Evolutionary conservation across 30 jellyfish, hydroid and myxozoan species (phyloP), one percentile per base, ranked within the genome.

Genomic region (Cassiopea andromeda): DNA sequence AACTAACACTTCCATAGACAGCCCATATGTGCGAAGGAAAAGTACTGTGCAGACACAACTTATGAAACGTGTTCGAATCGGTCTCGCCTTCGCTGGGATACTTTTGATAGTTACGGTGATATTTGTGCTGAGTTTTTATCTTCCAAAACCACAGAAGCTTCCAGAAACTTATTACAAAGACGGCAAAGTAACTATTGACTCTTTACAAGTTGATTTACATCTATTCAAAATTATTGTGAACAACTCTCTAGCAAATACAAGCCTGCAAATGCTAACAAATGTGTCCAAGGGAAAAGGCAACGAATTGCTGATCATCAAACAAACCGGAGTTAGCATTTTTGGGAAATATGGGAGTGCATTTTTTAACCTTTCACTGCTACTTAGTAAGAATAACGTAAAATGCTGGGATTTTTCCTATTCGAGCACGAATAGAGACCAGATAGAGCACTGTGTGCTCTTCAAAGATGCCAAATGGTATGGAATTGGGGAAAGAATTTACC

Each of bases 121-220:
- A 45, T 95, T 95, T 72, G 93, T 95, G 89, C 83, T 95, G 84
- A 95, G 99, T 71, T 95, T 95, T 77, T 95, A 95, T 73, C 60
- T 95, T 48, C 99, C 99, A 17, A 83, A 87, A 18, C 69, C 83
- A 7, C 27, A 60, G 79, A 48, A 43, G 38, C 61, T 64, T 7
- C 80, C 84, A 19, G 60, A 76, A 38, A 85, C 14, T 14, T 50
- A 78, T 18, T 4, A 13, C 43, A 27, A 16, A 7, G 60, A 60
- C 12, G 84, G 60, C 14, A 82, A 72, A 18, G 71, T 60, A 59
- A 76, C 76, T 18, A 16, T 80, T 74, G 90, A 75, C 54, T 81
- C 88, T 48, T 60, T 89, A 68, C 89, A 60, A 46, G 74, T 89
- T 64, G 76, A 82, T 49, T 46, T 73, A n/a, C 16, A 46, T 10